phyloP scores from a whole-genome alignment of 1,140 invertebrate species.

The Solenopsis invicta region DNA sequence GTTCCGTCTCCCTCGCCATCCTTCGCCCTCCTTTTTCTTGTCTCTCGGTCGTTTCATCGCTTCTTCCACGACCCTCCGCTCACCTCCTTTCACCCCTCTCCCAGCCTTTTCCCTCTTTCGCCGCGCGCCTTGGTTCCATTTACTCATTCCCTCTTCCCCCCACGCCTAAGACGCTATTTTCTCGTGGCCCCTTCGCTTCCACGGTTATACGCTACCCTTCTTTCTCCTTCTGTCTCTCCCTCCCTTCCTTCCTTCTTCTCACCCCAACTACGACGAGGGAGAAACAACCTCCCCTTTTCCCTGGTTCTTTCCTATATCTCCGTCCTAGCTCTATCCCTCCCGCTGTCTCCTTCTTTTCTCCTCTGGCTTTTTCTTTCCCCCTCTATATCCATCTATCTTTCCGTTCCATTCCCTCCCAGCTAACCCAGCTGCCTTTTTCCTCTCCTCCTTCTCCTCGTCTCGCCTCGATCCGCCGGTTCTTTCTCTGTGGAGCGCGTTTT shows the following conservation, averaged over 20 bases:
- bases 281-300: slow-evolving; percentile 53
- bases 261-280: slow-evolving; percentile 51
- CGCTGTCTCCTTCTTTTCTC: slow-evolving; percentile 67
- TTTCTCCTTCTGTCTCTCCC: slow-evolving; percentile 64
- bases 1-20: slow-evolving; percentile 64
- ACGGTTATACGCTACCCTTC: slow-evolving; percentile 69
- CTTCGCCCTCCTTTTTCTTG: slow-evolving; percentile 70
- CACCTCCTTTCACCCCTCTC: slow-evolving; percentile 45
- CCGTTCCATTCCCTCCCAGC: slow-evolving; percentile 43
- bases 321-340: slow-evolving; percentile 67
- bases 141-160: slow-evolving; percentile 67
- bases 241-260: slow-evolving; percentile 67
- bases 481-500: slow-evolving; percentile 73
- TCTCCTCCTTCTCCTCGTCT: slow-evolving; percentile 63
- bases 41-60: slow-evolving; percentile 76
- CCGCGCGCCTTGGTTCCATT: slow-evolving; percentile 72
- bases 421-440: slow-evolving; percentile 64
- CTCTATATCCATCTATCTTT: slow-evolving; percentile 57
- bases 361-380: slow-evolving; percentile 64
- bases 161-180: slow-evolving; percentile 79
- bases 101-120: slow-evolving; percentile 67
- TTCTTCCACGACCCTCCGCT: slow-evolving; percentile 74
- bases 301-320: slow-evolving; percentile 51
- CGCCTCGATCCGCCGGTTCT: slow-evolving; percentile 65
- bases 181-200: slow-evolving; percentile 79